These are phyloP conservation scores for Harmothoe impar DNA, from an alignment of 2,888 invertebrate genomes.

Conservation along the genomic window DNA sequence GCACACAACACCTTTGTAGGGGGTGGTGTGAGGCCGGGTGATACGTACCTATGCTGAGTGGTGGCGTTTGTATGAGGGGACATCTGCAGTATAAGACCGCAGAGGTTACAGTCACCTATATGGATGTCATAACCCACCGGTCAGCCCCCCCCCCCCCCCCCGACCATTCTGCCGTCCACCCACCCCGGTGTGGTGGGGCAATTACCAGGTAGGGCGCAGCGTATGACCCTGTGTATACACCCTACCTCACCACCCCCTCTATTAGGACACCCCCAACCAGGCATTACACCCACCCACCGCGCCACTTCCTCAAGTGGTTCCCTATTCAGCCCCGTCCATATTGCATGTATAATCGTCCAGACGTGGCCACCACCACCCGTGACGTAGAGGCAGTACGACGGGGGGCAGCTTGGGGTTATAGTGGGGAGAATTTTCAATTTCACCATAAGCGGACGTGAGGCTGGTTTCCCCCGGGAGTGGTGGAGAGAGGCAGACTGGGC, in stretches of 20 bases:
- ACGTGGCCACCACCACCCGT: neutral
- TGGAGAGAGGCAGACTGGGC: neutral
- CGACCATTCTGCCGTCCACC: too few relatives aligned
- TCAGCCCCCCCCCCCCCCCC: too few relatives aligned
- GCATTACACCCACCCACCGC: constrained; percentile 8
- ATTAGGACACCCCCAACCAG: constrained; percentile 19
- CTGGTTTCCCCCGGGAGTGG: neutral
- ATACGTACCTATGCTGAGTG: neutral
- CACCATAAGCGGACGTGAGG: neutral
- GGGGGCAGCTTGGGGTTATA: neutral
- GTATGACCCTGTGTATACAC: neutral
- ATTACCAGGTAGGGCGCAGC: constrained; percentile 8
- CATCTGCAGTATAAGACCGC: constrained; percentile 10
- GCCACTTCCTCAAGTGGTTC: constrained; percentile 32
- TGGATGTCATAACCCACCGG: constrained; percentile 14
- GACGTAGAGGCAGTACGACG: neutral
- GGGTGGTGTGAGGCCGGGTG: constrained; percentile 1
- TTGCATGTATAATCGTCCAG: constrained; percentile 47
- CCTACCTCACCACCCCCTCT: neutral
- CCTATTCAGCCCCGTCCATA: constrained; percentile 20
- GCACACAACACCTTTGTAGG: constrained; percentile 29
- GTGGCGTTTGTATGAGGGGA: neutral
- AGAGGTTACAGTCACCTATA: constrained; percentile 57
- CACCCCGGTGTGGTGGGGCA: neutral
- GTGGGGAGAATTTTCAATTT: neutral